These are phyloP conservation scores for Coilia nasus DNA, from an alignment of 2,797 vertebrate species.

Conservation along the genomic window DNA sequence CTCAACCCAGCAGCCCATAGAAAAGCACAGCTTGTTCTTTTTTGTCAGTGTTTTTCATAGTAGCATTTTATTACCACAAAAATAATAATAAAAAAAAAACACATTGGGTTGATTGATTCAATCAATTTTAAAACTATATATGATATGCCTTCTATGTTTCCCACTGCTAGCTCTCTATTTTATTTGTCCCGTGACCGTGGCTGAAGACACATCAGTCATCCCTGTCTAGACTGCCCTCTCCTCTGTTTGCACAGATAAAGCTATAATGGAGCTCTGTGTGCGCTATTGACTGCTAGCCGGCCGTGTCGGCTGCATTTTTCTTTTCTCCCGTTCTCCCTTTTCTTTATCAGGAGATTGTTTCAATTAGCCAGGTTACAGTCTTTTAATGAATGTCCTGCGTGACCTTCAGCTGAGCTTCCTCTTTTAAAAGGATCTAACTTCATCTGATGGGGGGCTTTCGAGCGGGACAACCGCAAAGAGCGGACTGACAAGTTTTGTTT, in stretches of 20 bases:
- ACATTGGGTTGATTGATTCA: neutral
- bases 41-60: neutral
- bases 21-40: neutral
- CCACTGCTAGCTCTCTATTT: neutral
- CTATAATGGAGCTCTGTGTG: constrained; percentile 76
- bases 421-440: constrained; percentile 67
- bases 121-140: neutral
- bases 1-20: neutral
- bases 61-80: neutral
- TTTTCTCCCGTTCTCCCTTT: constrained; percentile 44
- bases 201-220: constrained; percentile 64
- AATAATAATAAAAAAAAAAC: neutral
- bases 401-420: constrained; percentile 69
- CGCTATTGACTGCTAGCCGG: constrained; percentile 65
- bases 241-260: constrained; percentile 75
- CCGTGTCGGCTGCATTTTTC: constrained; percentile 64
- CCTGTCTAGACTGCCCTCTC: constrained; percentile 55
- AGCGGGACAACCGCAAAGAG: constrained; percentile 28
- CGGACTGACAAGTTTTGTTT: constrained; percentile 67
- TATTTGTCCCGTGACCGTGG: constrained; percentile 18
- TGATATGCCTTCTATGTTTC: neutral
- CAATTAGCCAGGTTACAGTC: constrained; percentile 74
- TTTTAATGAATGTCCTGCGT: constrained; percentile 71
- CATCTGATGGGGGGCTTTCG: constrained; percentile 48
- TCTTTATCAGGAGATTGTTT: constrained; percentile 68